These are phyloP conservation scores for Timandra comae DNA, from an alignment of 2,888 invertebrate genomes.

Conservation along the genomic window DNA sequence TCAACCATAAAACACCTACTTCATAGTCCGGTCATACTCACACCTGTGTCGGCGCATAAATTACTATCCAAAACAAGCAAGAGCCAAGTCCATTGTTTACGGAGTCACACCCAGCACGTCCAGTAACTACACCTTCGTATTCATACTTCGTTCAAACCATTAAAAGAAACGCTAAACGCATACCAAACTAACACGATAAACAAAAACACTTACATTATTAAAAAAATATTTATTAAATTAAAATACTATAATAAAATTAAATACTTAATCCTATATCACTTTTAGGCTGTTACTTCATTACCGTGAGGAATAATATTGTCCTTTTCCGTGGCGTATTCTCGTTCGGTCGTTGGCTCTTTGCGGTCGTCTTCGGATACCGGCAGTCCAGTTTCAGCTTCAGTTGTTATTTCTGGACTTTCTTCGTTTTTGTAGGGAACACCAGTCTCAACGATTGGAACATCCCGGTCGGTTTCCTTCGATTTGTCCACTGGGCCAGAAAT, in stretches of 20 bases:
- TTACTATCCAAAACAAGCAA: conserved; percentile 23
- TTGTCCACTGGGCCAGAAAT: conserved; percentile 33
- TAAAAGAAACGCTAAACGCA: conserved; percentile 32
- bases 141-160: too few relatives aligned
- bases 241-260: conserved; percentile 62
- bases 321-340: conserved; percentile 48
- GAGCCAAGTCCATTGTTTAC: conserved; percentile 38
- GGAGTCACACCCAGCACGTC: conserved; percentile 25
- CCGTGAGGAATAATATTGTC: conserved; percentile 60
- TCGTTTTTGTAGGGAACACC: conserved; percentile 33
- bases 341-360: conserved; percentile 51
- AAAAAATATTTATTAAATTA: conserved; percentile 71
- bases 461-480: conserved; percentile 38
- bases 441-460: conserved; percentile 51
- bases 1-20: too few relatives aligned
- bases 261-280: conserved; percentile 63
- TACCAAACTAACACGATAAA: conserved; percentile 29
- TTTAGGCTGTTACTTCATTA: conserved; percentile 49
- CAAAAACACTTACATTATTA: conserved; percentile 45
- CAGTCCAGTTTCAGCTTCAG: neutral
- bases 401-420: neutral
- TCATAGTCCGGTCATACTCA: too few relatives aligned
- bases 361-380: conserved; percentile 28
- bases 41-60: too few relatives aligned
- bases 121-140: conserved; percentile 24